phyloP scores from a whole-genome alignment of 2,888 invertebrate genomes.

The Rosalia funebris region DNA sequence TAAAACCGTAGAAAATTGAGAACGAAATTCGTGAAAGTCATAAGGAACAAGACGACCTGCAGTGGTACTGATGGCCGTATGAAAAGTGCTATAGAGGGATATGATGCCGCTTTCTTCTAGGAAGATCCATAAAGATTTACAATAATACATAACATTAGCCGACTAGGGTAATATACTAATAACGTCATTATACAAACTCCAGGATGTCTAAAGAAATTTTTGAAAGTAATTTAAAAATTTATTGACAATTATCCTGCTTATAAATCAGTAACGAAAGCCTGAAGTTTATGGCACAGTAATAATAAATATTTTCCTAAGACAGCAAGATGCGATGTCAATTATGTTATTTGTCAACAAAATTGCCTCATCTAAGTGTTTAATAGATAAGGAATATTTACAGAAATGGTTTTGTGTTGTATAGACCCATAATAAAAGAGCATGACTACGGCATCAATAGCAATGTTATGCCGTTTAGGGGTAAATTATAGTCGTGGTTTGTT shows the following conservation, averaged over 20 bases:
- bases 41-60: conserved; percentile 6
- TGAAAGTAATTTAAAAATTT: neutral
- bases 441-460: neutral
- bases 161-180: neutral
- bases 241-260: neutral
- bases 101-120: conserved; percentile 1
- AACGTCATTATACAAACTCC: neutral
- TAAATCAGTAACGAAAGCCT: neutral
- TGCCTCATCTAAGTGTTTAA: no score
- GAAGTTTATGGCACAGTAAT: neutral
- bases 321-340: no score
- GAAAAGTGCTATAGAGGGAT: neutral
- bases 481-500: neutral
- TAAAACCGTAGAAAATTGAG: conserved; percentile 5
- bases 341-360: no score
- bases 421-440: no score
- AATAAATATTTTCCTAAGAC: neutral
- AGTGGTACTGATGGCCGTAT: conserved; percentile 1
- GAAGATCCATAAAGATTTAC: neutral
- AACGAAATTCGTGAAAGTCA: neutral
- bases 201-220: neutral
- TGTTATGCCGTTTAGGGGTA: conserved; percentile 9
- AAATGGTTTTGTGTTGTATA: no score
- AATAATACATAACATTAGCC: neutral
- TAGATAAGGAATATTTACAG: no score